phyloP scores from a whole-genome alignment of 2,797 vertebrate species.

The Euphonia xanthogaster region DNA sequence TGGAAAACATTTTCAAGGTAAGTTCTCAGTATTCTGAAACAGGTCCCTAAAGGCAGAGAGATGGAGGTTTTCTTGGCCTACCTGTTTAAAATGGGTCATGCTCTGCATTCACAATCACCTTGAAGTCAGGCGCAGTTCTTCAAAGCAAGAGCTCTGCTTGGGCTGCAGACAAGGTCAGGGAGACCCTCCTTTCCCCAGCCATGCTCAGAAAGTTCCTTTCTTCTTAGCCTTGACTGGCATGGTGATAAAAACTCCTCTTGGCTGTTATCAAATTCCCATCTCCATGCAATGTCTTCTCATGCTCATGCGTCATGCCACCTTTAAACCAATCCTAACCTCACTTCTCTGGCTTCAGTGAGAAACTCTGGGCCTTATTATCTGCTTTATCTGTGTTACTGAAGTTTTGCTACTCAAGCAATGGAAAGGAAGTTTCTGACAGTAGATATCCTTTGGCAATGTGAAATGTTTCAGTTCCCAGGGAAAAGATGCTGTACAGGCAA shows the following conservation, averaged over 20 bases:
- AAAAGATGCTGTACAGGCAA: neutral
- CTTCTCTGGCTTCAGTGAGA: neutral
- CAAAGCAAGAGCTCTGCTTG: neutral
- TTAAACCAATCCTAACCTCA: neutral
- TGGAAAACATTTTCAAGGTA: slow-evolving; percentile 68
- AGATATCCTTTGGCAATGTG: neutral
- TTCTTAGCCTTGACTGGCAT: neutral
- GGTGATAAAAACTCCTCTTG: neutral
- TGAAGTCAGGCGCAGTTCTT: neutral
- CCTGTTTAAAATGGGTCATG: slow-evolving; percentile 62
- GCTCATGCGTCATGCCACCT: neutral
- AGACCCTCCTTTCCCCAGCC: neutral
- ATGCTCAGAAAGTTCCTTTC: neutral
- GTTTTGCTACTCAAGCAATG: neutral
- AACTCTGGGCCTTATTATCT: neutral
- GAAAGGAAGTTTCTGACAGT: neutral
- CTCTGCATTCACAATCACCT: slow-evolving; percentile 51
- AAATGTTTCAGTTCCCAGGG: neutral
- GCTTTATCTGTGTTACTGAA: neutral
- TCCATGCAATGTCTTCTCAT: neutral
- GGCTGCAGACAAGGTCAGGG: neutral
- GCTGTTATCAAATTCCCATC: neutral
- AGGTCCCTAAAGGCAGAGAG: slow-evolving; percentile 62
- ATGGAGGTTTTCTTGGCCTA: slow-evolving; percentile 55
- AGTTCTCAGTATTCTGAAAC: slow-evolving; percentile 54